phyloP scores from a whole-genome alignment of 37 sponge, comb jelly and placozoan genomes.

The Halisarca cf. caerulea region DNA sequence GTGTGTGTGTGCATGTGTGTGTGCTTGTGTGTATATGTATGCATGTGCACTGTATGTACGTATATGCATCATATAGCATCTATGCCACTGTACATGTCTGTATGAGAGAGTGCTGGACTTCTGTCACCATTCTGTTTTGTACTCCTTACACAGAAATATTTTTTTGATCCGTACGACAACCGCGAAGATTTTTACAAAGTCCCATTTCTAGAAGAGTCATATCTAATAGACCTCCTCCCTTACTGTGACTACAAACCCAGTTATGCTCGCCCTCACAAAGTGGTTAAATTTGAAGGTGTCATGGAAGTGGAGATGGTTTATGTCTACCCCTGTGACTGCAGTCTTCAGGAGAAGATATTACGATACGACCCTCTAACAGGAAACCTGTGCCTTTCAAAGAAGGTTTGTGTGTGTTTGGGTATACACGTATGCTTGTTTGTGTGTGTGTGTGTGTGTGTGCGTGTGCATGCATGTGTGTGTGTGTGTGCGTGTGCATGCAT shows the following conservation, averaged over 20 bases:
- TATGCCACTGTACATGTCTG: neutral
- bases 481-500: neutral
- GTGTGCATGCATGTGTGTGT: neutral
- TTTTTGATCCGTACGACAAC: slow-evolving; percentile 11
- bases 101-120: no score
- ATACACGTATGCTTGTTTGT: neutral
- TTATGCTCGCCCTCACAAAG: slow-evolving; percentile 19
- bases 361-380: neutral
- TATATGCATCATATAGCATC: no score
- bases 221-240: slow-evolving; percentile 35
- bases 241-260: slow-evolving; percentile 44
- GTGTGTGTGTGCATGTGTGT: no score
- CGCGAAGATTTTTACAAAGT: neutral
- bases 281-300: slow-evolving; percentile 35
- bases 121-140: neutral
- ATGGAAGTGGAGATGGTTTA: slow-evolving; percentile 20
- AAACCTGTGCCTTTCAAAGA: slow-evolving; percentile 2
- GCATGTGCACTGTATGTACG: no score
- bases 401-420: slow-evolving; percentile 3
- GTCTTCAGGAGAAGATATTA: slow-evolving; percentile 19
- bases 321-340: slow-evolving; percentile 51
- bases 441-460: neutral
- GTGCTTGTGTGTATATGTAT: no score
- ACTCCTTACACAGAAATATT: neutral
- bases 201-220: slow-evolving; percentile 16